Conservation (phyloP, 1,140 invertebrate species). For the Episyrphus balteatus region DNA sequence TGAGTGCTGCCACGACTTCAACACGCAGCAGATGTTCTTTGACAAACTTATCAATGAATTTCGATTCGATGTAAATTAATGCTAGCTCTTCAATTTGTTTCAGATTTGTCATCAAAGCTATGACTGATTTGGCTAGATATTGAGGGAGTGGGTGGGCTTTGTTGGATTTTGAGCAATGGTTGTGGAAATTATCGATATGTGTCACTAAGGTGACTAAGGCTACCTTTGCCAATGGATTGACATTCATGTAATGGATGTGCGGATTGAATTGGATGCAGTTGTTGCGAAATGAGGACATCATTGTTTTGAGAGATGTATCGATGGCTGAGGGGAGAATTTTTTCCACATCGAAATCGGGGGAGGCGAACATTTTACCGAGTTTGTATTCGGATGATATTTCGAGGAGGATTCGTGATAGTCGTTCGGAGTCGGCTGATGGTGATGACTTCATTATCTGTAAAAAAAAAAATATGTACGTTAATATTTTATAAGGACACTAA, state of each 20-base stretch:
- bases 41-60: conserved; percentile 30
- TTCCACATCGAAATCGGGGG: conserved; percentile 19
- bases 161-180: no score
- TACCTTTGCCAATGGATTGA: conserved; percentile 27
- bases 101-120: conserved; percentile 17
- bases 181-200: conserved; percentile 9
- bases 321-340: conserved; percentile 21
- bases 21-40: conserved; percentile 24
- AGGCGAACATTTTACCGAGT: conserved; percentile 21
- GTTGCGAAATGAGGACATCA: conserved; percentile 25
- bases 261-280: conserved; percentile 35
- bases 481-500: neutral
- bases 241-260: conserved; percentile 35
- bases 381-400: conserved; percentile 33
- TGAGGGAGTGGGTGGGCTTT: neutral
- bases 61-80: conserved; percentile 30
- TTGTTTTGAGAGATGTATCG: conserved; percentile 18
- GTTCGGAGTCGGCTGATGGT: conserved; percentile 24
- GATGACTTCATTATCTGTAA: conserved; percentile 34
- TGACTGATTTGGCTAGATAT: conserved; percentile 19
- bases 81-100: conserved; percentile 20
- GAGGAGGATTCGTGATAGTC: conserved; percentile 23
- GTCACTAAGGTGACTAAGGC: conserved; percentile 20
- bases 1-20: conserved; percentile 16
- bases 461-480: neutral